Conservation (phyloP, 2,113 vertebrate species). For the Gymnorhina tibicen region DNA sequence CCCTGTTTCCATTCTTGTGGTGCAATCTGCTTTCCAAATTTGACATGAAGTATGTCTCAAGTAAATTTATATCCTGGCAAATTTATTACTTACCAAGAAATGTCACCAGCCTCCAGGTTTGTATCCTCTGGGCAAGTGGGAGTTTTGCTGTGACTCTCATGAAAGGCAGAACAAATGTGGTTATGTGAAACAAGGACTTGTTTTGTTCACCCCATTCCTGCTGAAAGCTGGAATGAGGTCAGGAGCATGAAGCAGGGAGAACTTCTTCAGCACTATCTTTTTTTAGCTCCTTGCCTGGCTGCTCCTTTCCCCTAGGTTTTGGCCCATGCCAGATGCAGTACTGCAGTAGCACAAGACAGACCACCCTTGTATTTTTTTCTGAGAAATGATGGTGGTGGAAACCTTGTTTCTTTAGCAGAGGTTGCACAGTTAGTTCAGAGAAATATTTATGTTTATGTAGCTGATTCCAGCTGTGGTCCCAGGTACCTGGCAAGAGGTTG, state of each 20-base stretch:
- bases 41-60: neutral
- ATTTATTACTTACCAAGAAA: slow-evolving; percentile 14
- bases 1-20: neutral
- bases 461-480: neutral
- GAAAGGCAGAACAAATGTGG: slow-evolving; percentile 14
- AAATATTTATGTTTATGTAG: neutral
- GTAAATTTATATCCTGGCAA: neutral
- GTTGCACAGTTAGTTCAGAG: neutral
- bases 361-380: neutral
- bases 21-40: neutral
- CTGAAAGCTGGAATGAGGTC: neutral
- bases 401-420: neutral
- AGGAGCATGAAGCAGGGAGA: neutral
- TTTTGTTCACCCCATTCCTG: neutral
- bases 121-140: neutral
- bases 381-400: neutral
- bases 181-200: slow-evolving; percentile 17
- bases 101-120: neutral
- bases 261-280: neutral
- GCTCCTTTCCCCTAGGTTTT: neutral
- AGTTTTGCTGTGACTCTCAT: neutral
- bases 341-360: neutral
- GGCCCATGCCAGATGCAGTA: neutral
- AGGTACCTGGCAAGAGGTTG: neutral
- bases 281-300: neutral